Evolutionary conservation across 2,113 vertebrate genomes (phyloP).

Genomic region (Microtus oregoni): DNA sequence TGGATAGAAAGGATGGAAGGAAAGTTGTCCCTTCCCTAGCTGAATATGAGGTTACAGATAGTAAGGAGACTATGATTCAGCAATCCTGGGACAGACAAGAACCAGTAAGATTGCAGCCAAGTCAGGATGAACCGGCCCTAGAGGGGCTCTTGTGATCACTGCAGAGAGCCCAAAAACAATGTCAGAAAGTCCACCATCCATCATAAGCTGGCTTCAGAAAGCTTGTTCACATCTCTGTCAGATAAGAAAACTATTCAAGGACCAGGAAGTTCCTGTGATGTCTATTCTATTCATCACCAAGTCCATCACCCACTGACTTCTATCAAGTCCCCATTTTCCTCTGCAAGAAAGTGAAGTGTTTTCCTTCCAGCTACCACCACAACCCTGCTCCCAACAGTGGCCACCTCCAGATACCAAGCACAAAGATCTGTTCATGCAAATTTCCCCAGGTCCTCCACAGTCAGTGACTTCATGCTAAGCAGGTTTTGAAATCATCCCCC

Average conservation of each 20-base stretch:
- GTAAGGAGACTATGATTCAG: not conserved
- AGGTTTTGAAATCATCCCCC: not conserved
- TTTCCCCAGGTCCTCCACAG: not conserved
- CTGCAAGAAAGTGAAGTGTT: not conserved
- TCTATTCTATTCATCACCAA: not conserved
- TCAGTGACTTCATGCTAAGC: not conserved
- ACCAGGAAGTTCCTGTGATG: not conserved
- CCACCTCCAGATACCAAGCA: not conserved
- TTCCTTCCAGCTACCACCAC: not conserved
- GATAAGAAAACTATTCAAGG: not conserved
- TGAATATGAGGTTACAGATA: not conserved
- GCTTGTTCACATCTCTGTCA: not conserved
- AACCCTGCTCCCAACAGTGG: not conserved
- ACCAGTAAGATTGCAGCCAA: not conserved
- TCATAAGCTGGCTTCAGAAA: not conserved
- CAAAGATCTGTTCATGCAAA: not conserved
- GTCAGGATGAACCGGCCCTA: not conserved
- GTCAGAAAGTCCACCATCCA: not conserved
- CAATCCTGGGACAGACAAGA: not conserved
- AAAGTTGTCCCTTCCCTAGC: not conserved
- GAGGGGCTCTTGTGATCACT: not conserved
- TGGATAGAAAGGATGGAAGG: not conserved
- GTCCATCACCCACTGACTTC: not conserved
- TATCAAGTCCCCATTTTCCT: not conserved
- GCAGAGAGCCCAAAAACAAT: not conserved